Evolutionary conservation across 2,797 vertebrate genomes (phyloP), one percentile per base, ranked within the genome.

Genomic region (Neosilurus mollespiculum): DNA sequence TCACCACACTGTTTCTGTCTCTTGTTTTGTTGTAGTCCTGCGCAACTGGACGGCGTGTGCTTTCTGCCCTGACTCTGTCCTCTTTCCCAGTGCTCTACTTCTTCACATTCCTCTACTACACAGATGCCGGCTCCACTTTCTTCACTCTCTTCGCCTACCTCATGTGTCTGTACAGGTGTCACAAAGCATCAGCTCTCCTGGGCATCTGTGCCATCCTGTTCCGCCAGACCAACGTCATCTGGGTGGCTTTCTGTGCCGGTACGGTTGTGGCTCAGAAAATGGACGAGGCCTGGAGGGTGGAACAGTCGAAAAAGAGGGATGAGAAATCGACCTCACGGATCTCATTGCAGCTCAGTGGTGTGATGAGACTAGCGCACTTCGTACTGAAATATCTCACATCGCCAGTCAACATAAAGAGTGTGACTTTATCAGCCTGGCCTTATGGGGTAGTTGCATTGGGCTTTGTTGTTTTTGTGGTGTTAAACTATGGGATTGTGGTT

Each of bases 61-160:
- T 98, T 65, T 96, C 96, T 0, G 92, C 97, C 0, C 87, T 98
- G 83, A 94, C 94, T 2, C 92, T 99, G 14, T 96, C 97, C 87
- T 87, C 92, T 4, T 98, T 99, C 91, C 98, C 98, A 0, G 96
- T 96, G 26, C 96, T 99, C 75, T 99, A 98, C 92, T 99, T 99
- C 93, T 99, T 99, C 89, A 98, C 97, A 56, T 99, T 99, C 89
- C 96, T 99, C 49, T 99, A 99, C 93, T 99, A 99, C 90, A 99
- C 98, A 0, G 98, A 99, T 3, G 92, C 96, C 1, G 98, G 98
- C 26, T 97, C 98, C 20, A 95, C 96, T 1, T 99, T 99, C 94
- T 99, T 99, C 90, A 95, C 93, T 83, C 96, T 99, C 51, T 99
- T 98, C 90, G 91, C 96, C 5, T 99, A 99, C 90, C 94, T 99